Evolutionary conservation across 1,140 invertebrate species (phyloP), one percentile per base, ranked within the genome.

Genomic region (Anthonomus grandis): DNA sequence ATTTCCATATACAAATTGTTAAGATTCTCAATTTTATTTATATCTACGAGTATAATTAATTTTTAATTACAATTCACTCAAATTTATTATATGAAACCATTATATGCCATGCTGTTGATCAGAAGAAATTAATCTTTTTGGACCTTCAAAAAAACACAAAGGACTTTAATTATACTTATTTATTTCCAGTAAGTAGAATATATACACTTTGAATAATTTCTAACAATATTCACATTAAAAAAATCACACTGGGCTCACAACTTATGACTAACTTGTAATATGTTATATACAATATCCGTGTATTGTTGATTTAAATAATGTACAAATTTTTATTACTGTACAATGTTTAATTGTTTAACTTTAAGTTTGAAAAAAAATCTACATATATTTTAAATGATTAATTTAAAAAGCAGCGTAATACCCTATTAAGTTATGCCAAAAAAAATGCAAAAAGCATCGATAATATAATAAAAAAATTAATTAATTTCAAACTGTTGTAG

Each of bases 141-240:
- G 31, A 34, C 15, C 15, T 34, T n/a, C 19, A 1, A 41, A 45
- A 3, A 15, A 48, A 48, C 27, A 48, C 4, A 13, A 27, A 31
- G 0, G 34, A 31, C 18, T 13, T 21, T 10, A 65, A 67, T 64
- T 69, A 67, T 67, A 63, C 60, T 59, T 62, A 55, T 67, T 69
- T 67, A 64, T 69, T 69, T 67, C 67, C 65, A 62, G 58, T 63
- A 61, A 53, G n/a, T n/a, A n/a, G 63, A 53, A 59, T 66, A 65
- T 67, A 57, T 69, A 65, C 64, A 67, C 42, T 50, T 50, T 60
- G 59, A 53, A 59, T 64, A 58, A 46, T 58, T 66, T 62, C 59
- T 55, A 48, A 62, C 61, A 60, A 57, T 65, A 63, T 62, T 62
- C 24, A 57, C 48, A 60, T 55, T 65, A 49, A 60, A 63, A 63